Evolutionary conservation across 2,888 invertebrate species (phyloP).

Genomic region (Ophion ventricosus): DNA sequence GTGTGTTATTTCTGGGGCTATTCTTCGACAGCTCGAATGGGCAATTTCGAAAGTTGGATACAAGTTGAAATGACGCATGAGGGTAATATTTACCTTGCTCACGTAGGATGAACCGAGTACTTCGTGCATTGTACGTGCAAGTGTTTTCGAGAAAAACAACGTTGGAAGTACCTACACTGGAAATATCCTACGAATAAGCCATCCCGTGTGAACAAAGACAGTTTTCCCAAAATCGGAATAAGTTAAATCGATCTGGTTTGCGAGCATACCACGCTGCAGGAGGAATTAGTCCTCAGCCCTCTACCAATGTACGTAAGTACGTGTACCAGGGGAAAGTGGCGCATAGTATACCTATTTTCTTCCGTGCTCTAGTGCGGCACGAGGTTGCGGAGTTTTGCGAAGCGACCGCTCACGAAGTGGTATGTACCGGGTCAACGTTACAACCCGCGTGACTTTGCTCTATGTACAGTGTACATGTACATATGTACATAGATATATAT

Average conservation of each 20-base stretch:
- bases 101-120: neutral
- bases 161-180: neutral
- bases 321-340: neutral
- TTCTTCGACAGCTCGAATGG: neutral
- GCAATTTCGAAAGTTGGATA: neutral
- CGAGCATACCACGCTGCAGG: constrained; percentile 31
- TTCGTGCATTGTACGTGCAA: neutral
- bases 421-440: constrained; percentile 65
- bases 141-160: neutral
- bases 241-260: constrained; percentile 53
- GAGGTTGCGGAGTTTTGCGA: constrained; percentile 62
- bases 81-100: neutral
- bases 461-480: neutral
- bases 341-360: constrained; percentile 22
- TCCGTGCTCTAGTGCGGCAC: constrained; percentile 53
- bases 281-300: constrained; percentile 33
- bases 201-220: neutral
- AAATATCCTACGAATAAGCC: neutral
- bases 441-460: constrained; percentile 39
- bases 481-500: neutral
- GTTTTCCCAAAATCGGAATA: neutral
- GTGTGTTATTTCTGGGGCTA: neutral
- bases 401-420: constrained; percentile 57
- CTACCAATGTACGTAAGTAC: constrained; percentile 2
- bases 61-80: neutral